phyloP scores from a whole-genome alignment of 2,888 invertebrate species.

The Thecophora atra region DNA sequence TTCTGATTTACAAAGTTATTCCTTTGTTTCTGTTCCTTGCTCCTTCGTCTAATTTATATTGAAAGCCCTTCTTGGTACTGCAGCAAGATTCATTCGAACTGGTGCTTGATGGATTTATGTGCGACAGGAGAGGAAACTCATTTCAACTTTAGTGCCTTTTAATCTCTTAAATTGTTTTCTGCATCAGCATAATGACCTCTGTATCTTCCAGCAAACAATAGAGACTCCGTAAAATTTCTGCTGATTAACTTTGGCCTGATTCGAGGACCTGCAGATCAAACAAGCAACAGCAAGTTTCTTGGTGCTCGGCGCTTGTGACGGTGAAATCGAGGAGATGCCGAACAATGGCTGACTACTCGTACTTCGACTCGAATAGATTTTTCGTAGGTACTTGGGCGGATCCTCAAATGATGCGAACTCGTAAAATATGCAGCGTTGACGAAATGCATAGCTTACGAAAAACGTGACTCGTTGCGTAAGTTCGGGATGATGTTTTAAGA shows the following conservation, averaged over 20 bases:
- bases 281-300: too few relatives aligned
- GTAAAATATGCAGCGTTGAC: constrained; percentile 9
- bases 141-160: constrained; percentile 4
- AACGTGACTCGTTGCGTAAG: constrained; percentile 31
- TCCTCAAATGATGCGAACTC: background rate
- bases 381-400: background rate
- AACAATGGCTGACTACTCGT: background rate
- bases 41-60: background rate
- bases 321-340: background rate
- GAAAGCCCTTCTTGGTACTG: background rate
- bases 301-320: background rate
- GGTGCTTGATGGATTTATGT: background rate
- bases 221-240: background rate
- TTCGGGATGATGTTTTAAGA: constrained; percentile 25
- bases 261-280: background rate
- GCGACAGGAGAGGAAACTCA: background rate
- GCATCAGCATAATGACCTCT: background rate
- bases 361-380: background rate
- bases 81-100: too few relatives aligned
- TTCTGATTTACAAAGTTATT: background rate
- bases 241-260: background rate
- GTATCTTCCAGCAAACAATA: background rate
- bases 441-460: constrained; percentile 19
- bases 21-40: background rate
- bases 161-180: background rate